Conservation (phyloP, 53 echinoderm and acorn worm genomes). For the Holothuria leucospilota region DNA sequence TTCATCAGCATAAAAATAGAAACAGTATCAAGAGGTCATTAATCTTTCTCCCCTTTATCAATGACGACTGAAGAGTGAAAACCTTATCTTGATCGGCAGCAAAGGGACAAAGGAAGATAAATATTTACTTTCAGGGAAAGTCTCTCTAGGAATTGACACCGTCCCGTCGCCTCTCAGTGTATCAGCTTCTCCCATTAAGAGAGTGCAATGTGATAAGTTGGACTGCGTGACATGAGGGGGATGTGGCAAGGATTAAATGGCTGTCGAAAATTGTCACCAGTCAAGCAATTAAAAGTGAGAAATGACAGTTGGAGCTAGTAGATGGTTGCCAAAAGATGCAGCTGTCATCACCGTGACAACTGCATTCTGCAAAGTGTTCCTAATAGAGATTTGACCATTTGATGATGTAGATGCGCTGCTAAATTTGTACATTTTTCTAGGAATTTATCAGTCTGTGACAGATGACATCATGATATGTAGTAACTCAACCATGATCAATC, state of each 20-base stretch:
- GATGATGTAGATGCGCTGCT: too few species aligned
- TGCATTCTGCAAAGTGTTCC: neutral
- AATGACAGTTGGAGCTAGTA: neutral
- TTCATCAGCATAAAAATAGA: too few species aligned
- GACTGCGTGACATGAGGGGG: constrained; percentile 3
- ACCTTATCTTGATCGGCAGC: too few species aligned
- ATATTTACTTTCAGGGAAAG: constrained; percentile 28
- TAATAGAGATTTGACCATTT: too few species aligned
- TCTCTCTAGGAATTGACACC: neutral
- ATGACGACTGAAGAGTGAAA: too few species aligned
- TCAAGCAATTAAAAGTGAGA: neutral
- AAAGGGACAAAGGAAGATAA: neutral
- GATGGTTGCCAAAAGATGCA: neutral
- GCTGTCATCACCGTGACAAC: too few species aligned
- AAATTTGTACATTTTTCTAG: too few species aligned
- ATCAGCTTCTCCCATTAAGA: constrained; percentile 30
- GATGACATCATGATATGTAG: too few species aligned
- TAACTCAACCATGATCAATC: too few species aligned
- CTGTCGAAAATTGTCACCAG: neutral
- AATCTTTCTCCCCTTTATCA: too few species aligned
- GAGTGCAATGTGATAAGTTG: constrained; percentile 3
- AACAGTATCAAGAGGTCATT: too few species aligned
- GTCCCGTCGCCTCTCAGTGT: neutral
- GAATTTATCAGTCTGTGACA: too few species aligned
- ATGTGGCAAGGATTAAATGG: neutral